Base-by-base conservation (phyloP, 1,140 invertebrate genomes). In the Zaprionus taronus region DNA sequence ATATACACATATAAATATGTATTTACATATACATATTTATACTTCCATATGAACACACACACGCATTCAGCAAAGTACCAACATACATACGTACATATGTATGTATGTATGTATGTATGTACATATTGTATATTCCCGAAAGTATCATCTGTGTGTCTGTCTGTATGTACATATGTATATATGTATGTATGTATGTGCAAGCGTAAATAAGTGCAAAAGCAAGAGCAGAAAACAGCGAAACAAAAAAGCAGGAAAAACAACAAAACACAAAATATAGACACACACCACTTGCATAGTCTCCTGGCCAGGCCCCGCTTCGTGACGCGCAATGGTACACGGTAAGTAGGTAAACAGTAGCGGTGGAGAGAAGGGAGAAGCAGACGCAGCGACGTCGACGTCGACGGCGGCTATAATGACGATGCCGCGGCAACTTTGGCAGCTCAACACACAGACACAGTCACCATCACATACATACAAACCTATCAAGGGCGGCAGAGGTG, bases 241-340 rank as follows among this genome's bases (percentile, higher is more conserved):
- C 38, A 62, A 36, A 69, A n/a, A 63, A 51, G 56, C n/a, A 73
- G 51, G n/a, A 57, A 69, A 11, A 79, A 70, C 28, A 71, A 61
- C 20, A 77, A 65, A 57, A 77, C 47, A 64, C 41, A 76, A 73
- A 66, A 51, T 68, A 53, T 72, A 72, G 63, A 80, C 83, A 78
- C 63, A 80, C 77, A 87, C 62, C 56, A 87, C 78, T 89, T 80
- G 77, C 67, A 89, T 89, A 89, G 84, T 87, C 83, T 87, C 83
- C 64, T 87, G 81, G 41, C 65, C 44, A 89, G 83, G 84, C 83
- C 80, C 78, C 72, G 77, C 47, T 87, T 71, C 80, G 60, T 49
- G 44, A 53, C 69, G 72, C 72, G 72, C 77, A 55, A 66, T 75
- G 62, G 56, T 75, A 71, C 20, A 71, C 58, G 62, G 58, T 49